Base-by-base conservation (phyloP, 2,797 vertebrate species). In the Scolopax bukidnonensis region DNA sequence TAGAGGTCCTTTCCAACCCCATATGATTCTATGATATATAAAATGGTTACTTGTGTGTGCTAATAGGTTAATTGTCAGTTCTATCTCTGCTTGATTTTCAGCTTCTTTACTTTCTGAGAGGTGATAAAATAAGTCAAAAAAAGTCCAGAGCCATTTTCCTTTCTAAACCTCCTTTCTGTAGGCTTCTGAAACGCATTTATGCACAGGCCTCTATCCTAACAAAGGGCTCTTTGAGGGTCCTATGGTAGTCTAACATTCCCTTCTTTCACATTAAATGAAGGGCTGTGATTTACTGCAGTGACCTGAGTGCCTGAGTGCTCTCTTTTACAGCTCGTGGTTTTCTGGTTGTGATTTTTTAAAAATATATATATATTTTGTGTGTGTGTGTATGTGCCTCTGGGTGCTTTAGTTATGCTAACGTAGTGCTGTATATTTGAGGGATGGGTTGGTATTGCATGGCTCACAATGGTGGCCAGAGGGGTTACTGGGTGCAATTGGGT, bases 141-240 rank as follows among this genome's bases (percentile, higher is more conserved):
- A 71, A 69, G 56, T 92, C 17, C 57, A 36, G 57, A 41, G 70
- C 41, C 77, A 41, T 92, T 96, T 95, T 95, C 25, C 59, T 88
- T 90, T 95, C 87, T 73, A 60, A 86, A 61, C 41, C 69, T 93
- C 56, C 79, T 94, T 97, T 95, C 85, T 86, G 10, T 27, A 9
- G 61, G 30, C 50, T 82, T 87, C 81, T 77, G 84, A 71, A 77
- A 79, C 4, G 27, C 87, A 84, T 96, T 96, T 95, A 83, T 96
- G 94, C 85, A 43, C 89, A 65, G 88, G 73, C 80, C 61, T 78
- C 64, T 65, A 21, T 40, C 41, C 57, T 79, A 85, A 95, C 75
- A 94, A 82, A 96, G 91, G 71, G 8, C 32, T 80, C 91, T 95
- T 95, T 84, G 95, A 95, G 90, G 73, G 64, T 84, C 76, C 27